Evolutionary conservation across 2,888 invertebrate genomes (phyloP).

Genomic region (Ypsolopha scabrella): DNA sequence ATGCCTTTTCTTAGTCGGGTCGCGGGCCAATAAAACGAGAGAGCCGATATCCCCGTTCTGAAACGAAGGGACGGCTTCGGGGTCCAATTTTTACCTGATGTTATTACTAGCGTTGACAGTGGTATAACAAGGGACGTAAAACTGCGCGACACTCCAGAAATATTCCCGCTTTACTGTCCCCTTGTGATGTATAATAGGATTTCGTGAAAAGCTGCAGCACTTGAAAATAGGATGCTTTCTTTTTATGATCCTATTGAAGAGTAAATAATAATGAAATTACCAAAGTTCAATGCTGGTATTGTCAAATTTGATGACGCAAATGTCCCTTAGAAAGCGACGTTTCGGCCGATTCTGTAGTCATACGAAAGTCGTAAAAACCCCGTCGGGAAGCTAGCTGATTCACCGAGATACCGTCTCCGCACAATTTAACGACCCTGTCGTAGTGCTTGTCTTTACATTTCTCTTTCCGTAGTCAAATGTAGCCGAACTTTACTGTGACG

Average conservation of each 20-base stretch:
- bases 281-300: constrained; percentile 5
- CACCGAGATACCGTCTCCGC: constrained; percentile 37
- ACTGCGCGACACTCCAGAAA: constrained; percentile 38
- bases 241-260: not conserved
- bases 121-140: constrained; percentile 47
- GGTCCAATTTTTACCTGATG: constrained; percentile 62
- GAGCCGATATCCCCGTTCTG: constrained; percentile 38
- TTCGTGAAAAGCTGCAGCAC: constrained; percentile 7
- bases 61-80: constrained; percentile 39
- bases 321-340: constrained; percentile 16
- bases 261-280: too few relatives aligned
- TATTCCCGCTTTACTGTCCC: constrained; percentile 10
- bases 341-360: constrained; percentile 44
- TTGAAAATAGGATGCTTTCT: not conserved
- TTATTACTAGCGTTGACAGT: constrained; percentile 55
- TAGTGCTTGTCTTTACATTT: constrained; percentile 46
- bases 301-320: constrained; percentile 34
- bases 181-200: constrained; percentile 23
- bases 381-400: constrained; percentile 31
- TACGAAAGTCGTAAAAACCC: constrained; percentile 57
- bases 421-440: constrained; percentile 50
- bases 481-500: constrained; percentile 31
- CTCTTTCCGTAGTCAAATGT: constrained; percentile 52
- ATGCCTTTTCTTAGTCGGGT: too few relatives aligned
- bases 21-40: constrained; percentile 21